Conservation (phyloP, 2,888 invertebrate genomes). For the Colostygia pectinataria region DNA sequence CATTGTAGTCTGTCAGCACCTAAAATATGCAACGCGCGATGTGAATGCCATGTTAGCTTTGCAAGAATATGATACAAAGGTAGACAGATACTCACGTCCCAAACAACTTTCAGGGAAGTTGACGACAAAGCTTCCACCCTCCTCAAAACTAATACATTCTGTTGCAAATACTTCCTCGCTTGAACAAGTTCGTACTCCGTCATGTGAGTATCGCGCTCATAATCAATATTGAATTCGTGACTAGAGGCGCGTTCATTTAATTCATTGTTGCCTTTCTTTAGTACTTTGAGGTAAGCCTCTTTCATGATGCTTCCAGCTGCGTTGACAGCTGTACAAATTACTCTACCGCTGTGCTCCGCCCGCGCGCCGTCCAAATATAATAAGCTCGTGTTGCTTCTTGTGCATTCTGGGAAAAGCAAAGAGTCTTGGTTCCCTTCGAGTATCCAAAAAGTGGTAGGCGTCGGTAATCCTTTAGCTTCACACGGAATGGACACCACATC, state of each 20-base stretch:
- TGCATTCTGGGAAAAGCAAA: constrained; percentile 76
- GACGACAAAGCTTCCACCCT: constrained; percentile 87
- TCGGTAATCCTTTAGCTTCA: constrained; percentile 95
- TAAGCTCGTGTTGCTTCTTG: constrained; percentile 75
- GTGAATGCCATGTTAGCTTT: constrained; percentile 19
- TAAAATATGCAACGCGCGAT: constrained; percentile 44
- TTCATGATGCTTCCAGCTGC: constrained; percentile 79
- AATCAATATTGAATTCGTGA: constrained; percentile 59
- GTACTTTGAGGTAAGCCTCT: constrained; percentile 75
- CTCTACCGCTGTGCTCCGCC: constrained; percentile 73
- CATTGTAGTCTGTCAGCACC: constrained; percentile 80
- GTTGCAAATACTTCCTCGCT: constrained; percentile 89
- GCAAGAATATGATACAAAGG: constrained; percentile 25
- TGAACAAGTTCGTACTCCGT: constrained; percentile 90
- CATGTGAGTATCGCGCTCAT: constrained; percentile 74
- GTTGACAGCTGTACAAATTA: constrained; percentile 78
- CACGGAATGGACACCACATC: constrained; percentile 96
- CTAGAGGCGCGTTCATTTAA: constrained; percentile 59
- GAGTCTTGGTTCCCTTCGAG: constrained; percentile 93
- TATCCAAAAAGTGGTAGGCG: constrained; percentile 97
- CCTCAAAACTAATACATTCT: constrained; percentile 89
- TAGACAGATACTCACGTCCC: constrained; percentile 86
- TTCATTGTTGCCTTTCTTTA: constrained; percentile 72
- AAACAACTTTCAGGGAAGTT: constrained; percentile 89
- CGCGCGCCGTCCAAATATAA: constrained; percentile 74